phyloP scores from a whole-genome alignment of 2,888 invertebrate genomes.

The Platerodrilus igneus region DNA sequence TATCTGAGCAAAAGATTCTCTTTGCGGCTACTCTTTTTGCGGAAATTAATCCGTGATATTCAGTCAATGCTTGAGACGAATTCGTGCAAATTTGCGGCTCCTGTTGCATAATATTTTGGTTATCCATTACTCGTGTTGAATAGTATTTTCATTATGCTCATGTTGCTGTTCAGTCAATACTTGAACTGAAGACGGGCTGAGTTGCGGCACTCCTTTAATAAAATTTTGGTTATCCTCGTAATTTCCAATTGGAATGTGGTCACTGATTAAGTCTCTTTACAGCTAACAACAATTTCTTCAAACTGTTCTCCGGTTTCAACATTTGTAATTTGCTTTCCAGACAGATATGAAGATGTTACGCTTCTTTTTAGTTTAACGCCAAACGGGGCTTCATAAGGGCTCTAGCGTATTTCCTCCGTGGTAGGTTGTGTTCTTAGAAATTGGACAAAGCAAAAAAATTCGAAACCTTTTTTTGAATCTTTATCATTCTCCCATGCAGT shows the following conservation, averaged over 20 bases:
- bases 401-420: conserved; percentile 32
- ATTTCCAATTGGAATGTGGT: conserved; percentile 18
- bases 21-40: conserved; percentile 24
- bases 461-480: conserved; percentile 33
- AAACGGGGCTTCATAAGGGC: conserved; percentile 37
- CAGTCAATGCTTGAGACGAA: conserved; percentile 24
- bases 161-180: too few species aligned
- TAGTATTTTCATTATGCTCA: too few species aligned
- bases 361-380: too few species aligned
- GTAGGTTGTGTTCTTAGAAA: conserved; percentile 33
- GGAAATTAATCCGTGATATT: conserved; percentile 24
- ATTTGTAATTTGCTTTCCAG: conserved; percentile 27
- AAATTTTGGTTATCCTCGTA: too few species aligned
- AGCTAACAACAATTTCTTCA: conserved; percentile 26
- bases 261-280: conserved; percentile 23
- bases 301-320: conserved; percentile 32
- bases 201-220: conserved; percentile 17
- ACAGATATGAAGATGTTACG: conserved; percentile 30
- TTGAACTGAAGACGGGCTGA: conserved; percentile 24
- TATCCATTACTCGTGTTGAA: too few species aligned
- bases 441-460: conserved; percentile 34
- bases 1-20: conserved; percentile 17
- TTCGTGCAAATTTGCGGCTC: too few species aligned
- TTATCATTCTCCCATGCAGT: conserved; percentile 36
- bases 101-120: too few species aligned